Percentiles rank a stretch among this genome's conserved stretches.
Evolutionary conservation across 1,140 invertebrate genomes (phyloP).

Genomic region (Drosophila lacteicornis): DNA sequence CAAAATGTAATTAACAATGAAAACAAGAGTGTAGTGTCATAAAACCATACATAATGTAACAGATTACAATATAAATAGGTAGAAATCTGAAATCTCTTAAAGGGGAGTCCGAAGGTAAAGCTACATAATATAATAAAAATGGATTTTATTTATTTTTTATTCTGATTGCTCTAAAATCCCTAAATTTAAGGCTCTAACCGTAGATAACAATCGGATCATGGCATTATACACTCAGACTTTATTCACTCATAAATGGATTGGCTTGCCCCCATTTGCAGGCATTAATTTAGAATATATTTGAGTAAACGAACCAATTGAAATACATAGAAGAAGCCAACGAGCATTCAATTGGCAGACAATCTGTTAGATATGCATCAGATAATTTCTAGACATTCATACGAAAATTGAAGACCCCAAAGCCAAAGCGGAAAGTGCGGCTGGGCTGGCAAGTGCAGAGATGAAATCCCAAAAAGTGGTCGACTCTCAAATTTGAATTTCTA

Average conservation of each 20-base stretch:
- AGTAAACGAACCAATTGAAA: constrained; percentile 72
- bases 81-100: background rate
- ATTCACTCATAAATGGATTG: constrained; percentile 6
- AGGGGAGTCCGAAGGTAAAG: background rate
- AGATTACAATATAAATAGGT: background rate
- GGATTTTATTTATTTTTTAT: too few relatives aligned
- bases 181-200: background rate
- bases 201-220: constrained; percentile 2
- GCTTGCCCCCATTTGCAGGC: constrained; percentile 1
- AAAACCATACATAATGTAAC: too few relatives aligned
- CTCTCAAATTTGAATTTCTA: constrained; percentile 34
- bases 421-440: constrained; percentile 1
- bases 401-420: constrained; percentile 9
- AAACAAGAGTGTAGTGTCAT: too few relatives aligned
- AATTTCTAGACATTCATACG: constrained; percentile 20
- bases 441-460: constrained; percentile 17
- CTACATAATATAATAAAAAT: too few relatives aligned
- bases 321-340: constrained; percentile 39
- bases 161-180: background rate
- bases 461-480: constrained; percentile 31
- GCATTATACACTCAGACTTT: background rate
- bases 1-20: background rate
- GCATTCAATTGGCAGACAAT: constrained; percentile 65
- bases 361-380: constrained; percentile 37
- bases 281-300: constrained; percentile 51